Evolutionary conservation across 1,140 invertebrate genomes (phyloP).

Genomic region (Caenorhabditis remanei): DNA sequence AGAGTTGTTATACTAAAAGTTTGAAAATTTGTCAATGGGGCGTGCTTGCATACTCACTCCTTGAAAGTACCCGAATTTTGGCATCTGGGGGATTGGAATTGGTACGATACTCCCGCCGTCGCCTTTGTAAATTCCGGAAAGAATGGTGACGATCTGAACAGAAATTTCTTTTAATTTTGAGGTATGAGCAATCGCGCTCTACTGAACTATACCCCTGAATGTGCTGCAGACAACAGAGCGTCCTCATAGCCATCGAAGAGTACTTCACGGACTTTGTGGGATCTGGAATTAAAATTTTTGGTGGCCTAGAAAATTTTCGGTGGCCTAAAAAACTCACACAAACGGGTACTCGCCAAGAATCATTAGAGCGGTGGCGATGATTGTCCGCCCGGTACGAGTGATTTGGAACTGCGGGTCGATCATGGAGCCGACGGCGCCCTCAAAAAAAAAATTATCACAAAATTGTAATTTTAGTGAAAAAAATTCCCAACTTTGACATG

Average conservation of each 20-base stretch:
- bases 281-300: conserved; percentile 21
- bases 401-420: conserved; percentile 57
- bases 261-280: conserved; percentile 54
- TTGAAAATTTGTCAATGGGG: background rate
- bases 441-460: no score
- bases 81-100: conserved; percentile 60
- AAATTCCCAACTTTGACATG: no score
- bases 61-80: conserved; percentile 61
- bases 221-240: conserved; percentile 54
- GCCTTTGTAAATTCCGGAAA: conserved; percentile 28
- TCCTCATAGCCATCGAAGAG: conserved; percentile 63
- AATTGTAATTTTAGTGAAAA: background rate
- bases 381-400: conserved; percentile 4
- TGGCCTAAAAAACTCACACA: conserved; percentile 58
- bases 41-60: background rate
- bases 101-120: conserved; percentile 57
- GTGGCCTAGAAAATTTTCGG: background rate
- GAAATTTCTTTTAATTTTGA: background rate
- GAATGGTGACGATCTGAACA: conserved; percentile 9
- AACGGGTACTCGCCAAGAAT: conserved; percentile 60
- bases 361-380: conserved; percentile 36
- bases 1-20: conserved; percentile 62
- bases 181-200: no score
- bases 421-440: conserved; percentile 54
- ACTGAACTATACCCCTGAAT: conserved; percentile 15